Conservation (phyloP, 2,797 vertebrate species). For the Agapornis canus region DNA sequence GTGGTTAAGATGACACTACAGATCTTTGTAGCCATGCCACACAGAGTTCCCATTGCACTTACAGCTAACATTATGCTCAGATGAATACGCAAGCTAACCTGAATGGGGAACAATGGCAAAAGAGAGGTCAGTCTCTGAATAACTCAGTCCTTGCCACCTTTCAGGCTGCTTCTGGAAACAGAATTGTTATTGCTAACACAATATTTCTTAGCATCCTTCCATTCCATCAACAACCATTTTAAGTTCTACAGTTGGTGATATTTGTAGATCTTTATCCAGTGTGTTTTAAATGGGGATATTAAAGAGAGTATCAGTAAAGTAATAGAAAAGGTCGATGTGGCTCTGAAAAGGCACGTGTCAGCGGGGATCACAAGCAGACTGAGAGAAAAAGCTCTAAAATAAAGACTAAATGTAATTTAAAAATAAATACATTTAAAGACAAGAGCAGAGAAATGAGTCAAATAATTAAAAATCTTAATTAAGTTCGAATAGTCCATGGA, state of each 20-base stretch:
- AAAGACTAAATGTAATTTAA: neutral
- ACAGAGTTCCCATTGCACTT: neutral
- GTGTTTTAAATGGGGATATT: neutral
- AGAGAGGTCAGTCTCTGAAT: neutral
- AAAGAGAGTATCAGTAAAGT: neutral
- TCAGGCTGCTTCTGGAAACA: conserved; percentile 35
- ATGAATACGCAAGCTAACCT: neutral
- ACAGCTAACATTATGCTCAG: neutral
- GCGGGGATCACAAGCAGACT: neutral
- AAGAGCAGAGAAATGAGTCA: neutral
- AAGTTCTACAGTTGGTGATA: neutral
- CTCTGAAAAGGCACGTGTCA: neutral
- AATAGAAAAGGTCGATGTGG: neutral
- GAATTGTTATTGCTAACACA: conserved; percentile 1
- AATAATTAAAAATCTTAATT: neutral
- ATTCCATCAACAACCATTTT: neutral
- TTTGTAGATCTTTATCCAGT: neutral
- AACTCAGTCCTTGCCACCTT: conserved; percentile 44
- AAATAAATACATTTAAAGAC: neutral
- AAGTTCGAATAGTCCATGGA: neutral
- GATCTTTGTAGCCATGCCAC: neutral
- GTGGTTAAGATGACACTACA: neutral
- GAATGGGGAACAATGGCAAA: conserved; percentile 15
- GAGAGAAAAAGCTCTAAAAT: neutral
- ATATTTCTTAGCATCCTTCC: neutral